A percentile compares a stretch with the other conserved stretches of the same genome.
Evolutionary conservation across 2,888 invertebrate genomes (phyloP).

Genomic region (Thecocarcelia acutangulata): DNA sequence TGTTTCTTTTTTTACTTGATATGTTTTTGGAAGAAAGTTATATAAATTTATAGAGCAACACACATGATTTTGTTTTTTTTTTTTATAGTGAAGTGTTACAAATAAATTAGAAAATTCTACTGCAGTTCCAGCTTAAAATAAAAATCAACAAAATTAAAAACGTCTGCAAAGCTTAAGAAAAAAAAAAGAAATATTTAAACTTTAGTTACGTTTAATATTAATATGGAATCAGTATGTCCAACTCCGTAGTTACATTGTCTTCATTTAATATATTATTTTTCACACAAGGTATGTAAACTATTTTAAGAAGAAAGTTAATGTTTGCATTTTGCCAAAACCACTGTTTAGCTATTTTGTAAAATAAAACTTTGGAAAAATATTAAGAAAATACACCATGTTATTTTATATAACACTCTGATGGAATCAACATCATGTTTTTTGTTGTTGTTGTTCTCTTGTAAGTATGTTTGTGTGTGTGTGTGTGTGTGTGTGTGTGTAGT

Average conservation of each 20-base stretch:
- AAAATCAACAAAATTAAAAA: background rate
- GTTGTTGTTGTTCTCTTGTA: slow-evolving; percentile 25
- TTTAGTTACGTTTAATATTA: slow-evolving; percentile 73
- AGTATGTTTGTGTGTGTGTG: background rate
- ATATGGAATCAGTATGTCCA: slow-evolving; percentile 82
- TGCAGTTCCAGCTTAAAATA: slow-evolving; percentile 1
- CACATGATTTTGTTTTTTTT: slow-evolving; percentile 43
- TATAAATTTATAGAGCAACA: slow-evolving; percentile 52
- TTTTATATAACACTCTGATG: slow-evolving; percentile 64
- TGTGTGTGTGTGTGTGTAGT: background rate
- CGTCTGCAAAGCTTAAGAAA: background rate
- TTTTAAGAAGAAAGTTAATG: slow-evolving; percentile 40
- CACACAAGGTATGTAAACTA: slow-evolving; percentile 80
- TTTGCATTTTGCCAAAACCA: background rate
- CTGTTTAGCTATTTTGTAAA: background rate
- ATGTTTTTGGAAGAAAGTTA: slow-evolving; percentile 39
- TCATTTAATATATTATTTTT: slow-evolving; percentile 82
- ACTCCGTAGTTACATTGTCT: slow-evolving; percentile 81
- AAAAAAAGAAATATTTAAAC: slow-evolving; percentile 46
- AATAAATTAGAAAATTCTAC: background rate
- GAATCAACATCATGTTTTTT: slow-evolving; percentile 29
- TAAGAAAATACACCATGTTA: slow-evolving; percentile 38
- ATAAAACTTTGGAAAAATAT: slow-evolving; percentile 11
- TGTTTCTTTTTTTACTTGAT: background rate
- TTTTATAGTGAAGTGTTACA: background rate